A percentile compares a stretch with the other conserved stretches of the same genome.
Conservation (phyloP, 2,888 invertebrate species). For the Caenorhabditis drosophilae region DNA sequence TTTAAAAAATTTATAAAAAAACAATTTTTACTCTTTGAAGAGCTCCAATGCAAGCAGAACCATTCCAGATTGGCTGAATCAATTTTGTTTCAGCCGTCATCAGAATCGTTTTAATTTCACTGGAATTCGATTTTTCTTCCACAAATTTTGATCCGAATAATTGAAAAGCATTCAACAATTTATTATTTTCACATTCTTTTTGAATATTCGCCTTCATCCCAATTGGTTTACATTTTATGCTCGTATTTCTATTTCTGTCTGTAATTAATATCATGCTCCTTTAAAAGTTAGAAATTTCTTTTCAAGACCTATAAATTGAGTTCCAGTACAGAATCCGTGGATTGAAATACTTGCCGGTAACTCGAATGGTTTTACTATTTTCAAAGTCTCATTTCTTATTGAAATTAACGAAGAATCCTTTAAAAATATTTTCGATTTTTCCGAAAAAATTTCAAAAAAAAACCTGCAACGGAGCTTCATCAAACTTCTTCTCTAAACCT, state of each 20-base stretch:
- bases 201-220: constrained; percentile 3
- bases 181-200: constrained; percentile 13
- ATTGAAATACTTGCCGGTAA: constrained; percentile 17
- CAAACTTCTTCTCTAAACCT: neutral
- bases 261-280: neutral
- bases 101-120: neutral
- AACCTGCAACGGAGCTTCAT: too few species aligned
- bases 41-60: constrained; percentile 12
- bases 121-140: constrained; percentile 4
- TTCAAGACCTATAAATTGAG: constrained; percentile 12
- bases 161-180: constrained; percentile 11
- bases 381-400: neutral
- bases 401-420: too few species aligned
- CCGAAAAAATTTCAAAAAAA: too few species aligned
- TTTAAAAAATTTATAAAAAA: neutral
- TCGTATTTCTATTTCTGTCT: constrained; percentile 11
- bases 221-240: constrained; percentile 14
- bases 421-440: too few species aligned
- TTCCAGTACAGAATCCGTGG: constrained; percentile 19
- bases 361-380: constrained; percentile 8
- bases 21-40: constrained; percentile 5
- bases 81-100: neutral
- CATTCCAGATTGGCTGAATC: constrained; percentile 17
- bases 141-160: constrained; percentile 16
- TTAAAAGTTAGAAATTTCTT: too few species aligned